These are phyloP conservation scores for Myotis brandtii DNA, from an alignment of 2,113 vertebrate species.

Conservation along the genomic window DNA sequence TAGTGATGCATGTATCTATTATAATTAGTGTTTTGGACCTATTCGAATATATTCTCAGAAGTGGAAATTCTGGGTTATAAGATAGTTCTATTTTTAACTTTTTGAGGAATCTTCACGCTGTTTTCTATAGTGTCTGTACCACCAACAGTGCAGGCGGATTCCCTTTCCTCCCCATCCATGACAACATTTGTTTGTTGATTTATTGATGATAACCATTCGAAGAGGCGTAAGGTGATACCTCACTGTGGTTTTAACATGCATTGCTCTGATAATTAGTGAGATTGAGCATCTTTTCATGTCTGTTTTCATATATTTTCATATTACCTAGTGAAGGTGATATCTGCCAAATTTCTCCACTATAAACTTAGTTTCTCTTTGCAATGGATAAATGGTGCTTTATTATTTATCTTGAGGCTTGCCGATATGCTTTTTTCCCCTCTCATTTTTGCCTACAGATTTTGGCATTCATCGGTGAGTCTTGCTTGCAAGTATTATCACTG, in stretches of 20 bases:
- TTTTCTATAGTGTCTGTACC: neutral
- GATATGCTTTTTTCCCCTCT: neutral
- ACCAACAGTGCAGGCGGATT: neutral
- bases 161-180: neutral
- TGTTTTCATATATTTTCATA: neutral
- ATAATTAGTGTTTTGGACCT: neutral
- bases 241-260: neutral
- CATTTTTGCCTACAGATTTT: neutral
- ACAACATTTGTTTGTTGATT: neutral
- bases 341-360: neutral
- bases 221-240: neutral
- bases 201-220: neutral
- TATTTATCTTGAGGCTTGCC: neutral
- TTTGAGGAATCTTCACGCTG: neutral
- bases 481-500: neutral
- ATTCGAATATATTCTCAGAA: neutral
- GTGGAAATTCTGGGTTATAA: neutral
- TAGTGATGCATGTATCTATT: neutral
- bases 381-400: neutral
- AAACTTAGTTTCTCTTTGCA: neutral
- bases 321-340: neutral
- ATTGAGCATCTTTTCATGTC: neutral
- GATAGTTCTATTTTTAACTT: neutral
- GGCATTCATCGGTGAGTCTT: neutral
- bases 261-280: neutral